Evolutionary conservation across 2,113 vertebrate species (phyloP).

Genomic region (Globicephala melas): DNA sequence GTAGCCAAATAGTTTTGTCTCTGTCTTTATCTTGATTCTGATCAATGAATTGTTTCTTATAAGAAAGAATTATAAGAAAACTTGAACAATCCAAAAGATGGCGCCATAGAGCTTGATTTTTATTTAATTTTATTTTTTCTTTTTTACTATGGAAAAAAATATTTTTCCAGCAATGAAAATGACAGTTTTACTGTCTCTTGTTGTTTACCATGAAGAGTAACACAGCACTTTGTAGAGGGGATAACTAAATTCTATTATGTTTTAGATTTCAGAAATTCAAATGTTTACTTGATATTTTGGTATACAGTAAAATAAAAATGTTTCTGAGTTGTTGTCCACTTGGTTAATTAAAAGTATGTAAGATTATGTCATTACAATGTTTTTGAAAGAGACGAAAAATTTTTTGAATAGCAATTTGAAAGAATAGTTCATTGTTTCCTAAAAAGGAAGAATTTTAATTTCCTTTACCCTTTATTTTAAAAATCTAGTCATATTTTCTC

Average conservation of each 20-base stretch:
- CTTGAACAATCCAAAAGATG: constrained; percentile 70
- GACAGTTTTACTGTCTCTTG: not conserved
- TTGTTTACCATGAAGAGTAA: not conserved
- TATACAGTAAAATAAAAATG: constrained; percentile 32
- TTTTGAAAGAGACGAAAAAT: not conserved
- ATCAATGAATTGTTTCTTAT: not conserved
- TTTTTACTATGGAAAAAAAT: not conserved
- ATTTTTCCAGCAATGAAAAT: not conserved
- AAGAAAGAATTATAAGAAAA: not conserved
- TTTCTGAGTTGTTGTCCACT: not conserved
- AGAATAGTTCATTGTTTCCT: not conserved
- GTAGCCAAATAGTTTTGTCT: not conserved
- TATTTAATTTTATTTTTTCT: too few relatives aligned
- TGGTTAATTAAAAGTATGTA: not conserved
- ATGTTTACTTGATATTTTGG: not conserved
- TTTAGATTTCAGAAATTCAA: not conserved
- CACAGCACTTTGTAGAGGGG: not conserved
- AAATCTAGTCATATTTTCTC: not conserved
- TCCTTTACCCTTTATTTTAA: not conserved
- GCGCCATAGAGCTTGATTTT: constrained; percentile 63
- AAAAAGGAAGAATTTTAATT: not conserved
- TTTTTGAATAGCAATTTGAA: not conserved
- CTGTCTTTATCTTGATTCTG: not conserved
- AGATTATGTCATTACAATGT: not conserved
- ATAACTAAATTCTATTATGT: not conserved